Conservation (phyloP, 2,888 invertebrate genomes). For the Ellobium chinense region DNA sequence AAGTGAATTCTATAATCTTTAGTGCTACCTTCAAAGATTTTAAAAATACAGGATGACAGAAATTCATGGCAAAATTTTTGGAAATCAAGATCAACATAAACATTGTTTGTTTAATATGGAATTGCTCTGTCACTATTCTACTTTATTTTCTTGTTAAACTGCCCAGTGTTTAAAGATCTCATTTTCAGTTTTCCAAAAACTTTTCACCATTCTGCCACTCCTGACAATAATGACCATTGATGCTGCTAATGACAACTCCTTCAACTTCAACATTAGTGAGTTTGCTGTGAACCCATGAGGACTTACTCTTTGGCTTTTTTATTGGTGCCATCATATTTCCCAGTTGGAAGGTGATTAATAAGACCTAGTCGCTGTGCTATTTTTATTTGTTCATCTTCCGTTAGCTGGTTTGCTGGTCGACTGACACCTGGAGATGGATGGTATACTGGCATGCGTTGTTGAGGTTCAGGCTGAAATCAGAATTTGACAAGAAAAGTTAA, state of each 20-base stretch:
- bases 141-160: too few relatives aligned
- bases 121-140: background rate
- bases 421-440: constrained; percentile 78
- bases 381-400: constrained; percentile 90
- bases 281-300: too few relatives aligned
- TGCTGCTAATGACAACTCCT: too few relatives aligned
- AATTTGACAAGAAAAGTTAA: too few relatives aligned
- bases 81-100: background rate
- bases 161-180: too few relatives aligned
- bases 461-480: constrained; percentile 51
- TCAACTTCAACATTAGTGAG: too few relatives aligned
- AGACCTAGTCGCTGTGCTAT: constrained; percentile 92
- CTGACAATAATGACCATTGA: too few relatives aligned
- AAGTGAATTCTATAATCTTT: too few relatives aligned
- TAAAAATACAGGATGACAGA: too few relatives aligned
- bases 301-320: constrained; percentile 88
- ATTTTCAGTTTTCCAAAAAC: too few relatives aligned
- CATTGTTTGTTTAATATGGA: background rate
- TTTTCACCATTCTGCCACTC: too few relatives aligned
- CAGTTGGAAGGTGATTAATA: constrained; percentile 92
- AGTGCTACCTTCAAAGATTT: too few relatives aligned
- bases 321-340: constrained; percentile 87
- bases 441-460: constrained; percentile 70
- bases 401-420: constrained; percentile 81
- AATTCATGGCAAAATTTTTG: background rate